A percentile compares a stretch with the other conserved stretches of the same genome.
Conservation (phyloP, 1,140 invertebrate species). For the Drosophila arizonae region DNA sequence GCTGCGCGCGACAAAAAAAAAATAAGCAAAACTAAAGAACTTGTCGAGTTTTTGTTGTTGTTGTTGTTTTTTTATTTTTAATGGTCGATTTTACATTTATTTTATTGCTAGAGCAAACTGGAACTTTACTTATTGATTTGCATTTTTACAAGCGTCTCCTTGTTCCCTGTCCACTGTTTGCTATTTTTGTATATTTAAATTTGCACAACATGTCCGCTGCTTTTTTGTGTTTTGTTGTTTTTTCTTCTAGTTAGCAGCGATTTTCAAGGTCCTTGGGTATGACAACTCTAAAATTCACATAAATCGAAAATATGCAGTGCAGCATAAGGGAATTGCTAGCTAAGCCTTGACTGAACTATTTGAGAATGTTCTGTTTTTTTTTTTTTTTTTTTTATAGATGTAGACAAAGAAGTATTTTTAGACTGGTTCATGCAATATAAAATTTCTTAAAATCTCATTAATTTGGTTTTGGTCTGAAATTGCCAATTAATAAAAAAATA, state of each 20-base stretch:
- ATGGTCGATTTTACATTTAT: conserved; percentile 69
- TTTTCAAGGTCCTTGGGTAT: conserved; percentile 33
- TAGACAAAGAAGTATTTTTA: too few relatives aligned
- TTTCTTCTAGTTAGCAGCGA: conserved; percentile 16
- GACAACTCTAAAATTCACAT: conserved; percentile 18
- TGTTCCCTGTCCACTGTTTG: conserved; percentile 63
- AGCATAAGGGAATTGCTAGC: too few relatives aligned
- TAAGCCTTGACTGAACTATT: too few relatives aligned
- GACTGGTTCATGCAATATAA: too few relatives aligned
- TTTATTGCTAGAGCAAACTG: conserved; percentile 67
- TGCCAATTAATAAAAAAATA: too few relatives aligned
- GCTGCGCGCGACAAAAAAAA: conserved; percentile 66
- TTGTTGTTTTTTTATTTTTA: conserved; percentile 1
- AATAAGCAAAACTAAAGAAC: conserved; percentile 39
- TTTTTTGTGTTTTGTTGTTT: neutral
- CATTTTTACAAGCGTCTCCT: conserved; percentile 74
- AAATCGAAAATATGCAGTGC: conserved; percentile 1
- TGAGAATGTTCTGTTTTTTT: too few relatives aligned
- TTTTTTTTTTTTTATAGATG: too few relatives aligned
- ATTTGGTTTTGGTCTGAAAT: too few relatives aligned
- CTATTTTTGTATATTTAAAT: conserved; percentile 81
- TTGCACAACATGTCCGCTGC: conserved; percentile 44
- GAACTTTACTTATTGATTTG: conserved; percentile 77
- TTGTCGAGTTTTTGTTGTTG: conserved; percentile 27
- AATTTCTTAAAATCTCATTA: too few relatives aligned